Percentiles rank a stretch among this genome's conserved stretches.
phyloP scores from a whole-genome alignment of 1,140 invertebrate species.

The Euwallacea similis region DNA sequence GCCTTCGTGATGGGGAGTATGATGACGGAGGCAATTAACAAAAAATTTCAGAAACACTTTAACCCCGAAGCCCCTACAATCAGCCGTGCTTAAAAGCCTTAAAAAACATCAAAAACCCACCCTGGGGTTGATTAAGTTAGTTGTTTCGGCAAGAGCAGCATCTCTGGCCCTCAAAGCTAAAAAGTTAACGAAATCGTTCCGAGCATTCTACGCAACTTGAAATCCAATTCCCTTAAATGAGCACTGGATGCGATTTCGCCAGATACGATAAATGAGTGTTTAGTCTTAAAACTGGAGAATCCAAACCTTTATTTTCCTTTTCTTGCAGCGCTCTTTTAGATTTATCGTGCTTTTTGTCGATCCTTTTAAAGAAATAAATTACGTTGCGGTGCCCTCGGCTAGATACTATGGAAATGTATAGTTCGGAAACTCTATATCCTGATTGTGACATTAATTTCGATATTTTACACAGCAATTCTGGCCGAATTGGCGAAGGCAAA shows the following conservation, averaged over 20 bases:
- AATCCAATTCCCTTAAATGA: conserved; percentile 32
- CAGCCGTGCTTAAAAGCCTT: not conserved
- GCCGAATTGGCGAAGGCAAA: too few relatives aligned
- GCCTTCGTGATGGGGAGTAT: too few relatives aligned
- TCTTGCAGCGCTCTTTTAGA: conserved; percentile 9
- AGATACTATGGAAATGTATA: too few relatives aligned
- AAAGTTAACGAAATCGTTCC: conserved; percentile 29
- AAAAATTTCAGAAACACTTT: conserved; percentile 11
- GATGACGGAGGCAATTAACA: conserved; percentile 13
- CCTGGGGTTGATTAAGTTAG: conserved; percentile 28
- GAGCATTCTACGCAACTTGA: conserved; percentile 34
- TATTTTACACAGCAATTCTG: too few relatives aligned
- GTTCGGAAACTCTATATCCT: too few relatives aligned
- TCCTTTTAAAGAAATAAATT: conserved; percentile 19
- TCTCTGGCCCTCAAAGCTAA: conserved; percentile 17
- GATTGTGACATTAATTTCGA: too few relatives aligned
- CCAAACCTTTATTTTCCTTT: conserved; percentile 25
- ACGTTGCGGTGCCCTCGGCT: not conserved
- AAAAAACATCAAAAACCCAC: conserved; percentile 16
- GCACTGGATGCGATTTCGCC: conserved; percentile 25
- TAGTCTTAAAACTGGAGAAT: conserved; percentile 31
- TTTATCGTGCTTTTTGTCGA: conserved; percentile 18
- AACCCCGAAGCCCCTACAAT: not conserved
- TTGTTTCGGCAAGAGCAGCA: conserved; percentile 29
- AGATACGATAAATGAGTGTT: conserved; percentile 37